phyloP scores from a whole-genome alignment of 1,140 invertebrate genomes.

The Brachystomella parvula region DNA sequence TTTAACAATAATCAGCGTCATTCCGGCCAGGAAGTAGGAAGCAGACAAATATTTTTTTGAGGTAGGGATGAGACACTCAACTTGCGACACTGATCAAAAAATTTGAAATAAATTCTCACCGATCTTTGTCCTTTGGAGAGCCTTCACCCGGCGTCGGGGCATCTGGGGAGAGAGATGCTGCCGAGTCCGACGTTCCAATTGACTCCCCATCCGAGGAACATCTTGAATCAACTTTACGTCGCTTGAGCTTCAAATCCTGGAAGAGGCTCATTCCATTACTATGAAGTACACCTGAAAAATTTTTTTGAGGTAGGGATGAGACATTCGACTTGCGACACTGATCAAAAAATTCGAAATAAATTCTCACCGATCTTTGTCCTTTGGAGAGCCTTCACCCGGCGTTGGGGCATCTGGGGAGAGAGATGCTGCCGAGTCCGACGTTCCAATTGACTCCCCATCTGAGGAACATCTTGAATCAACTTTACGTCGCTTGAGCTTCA shows the following conservation, averaged over 20 bases:
- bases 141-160: constrained; percentile 26
- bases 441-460: constrained; percentile 61
- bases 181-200: constrained; percentile 37
- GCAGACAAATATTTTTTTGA: too few species aligned
- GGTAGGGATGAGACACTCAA: too few species aligned
- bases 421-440: constrained; percentile 35
- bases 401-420: constrained; percentile 34
- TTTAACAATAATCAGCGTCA: too few species aligned
- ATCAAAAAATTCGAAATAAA: too few species aligned
- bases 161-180: constrained; percentile 35
- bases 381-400: constrained; percentile 30
- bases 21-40: too few species aligned
- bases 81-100: too few species aligned
- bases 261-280: constrained; percentile 79
- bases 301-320: too few species aligned
- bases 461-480: constrained; percentile 91
- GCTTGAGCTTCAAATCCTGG: constrained; percentile 95
- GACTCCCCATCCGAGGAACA: constrained; percentile 85
- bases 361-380: constrained; percentile 38
- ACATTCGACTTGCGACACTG: too few species aligned
- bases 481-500: constrained; percentile 94
- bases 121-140: constrained; percentile 37
- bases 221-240: constrained; percentile 90
- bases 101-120: constrained; percentile 32
- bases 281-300: constrained; percentile 34